A percentile compares a stretch with the other conserved stretches of the same genome.
Conservation (phyloP, 2,797 vertebrate genomes). For the Leptoclinus maculatus region DNA sequence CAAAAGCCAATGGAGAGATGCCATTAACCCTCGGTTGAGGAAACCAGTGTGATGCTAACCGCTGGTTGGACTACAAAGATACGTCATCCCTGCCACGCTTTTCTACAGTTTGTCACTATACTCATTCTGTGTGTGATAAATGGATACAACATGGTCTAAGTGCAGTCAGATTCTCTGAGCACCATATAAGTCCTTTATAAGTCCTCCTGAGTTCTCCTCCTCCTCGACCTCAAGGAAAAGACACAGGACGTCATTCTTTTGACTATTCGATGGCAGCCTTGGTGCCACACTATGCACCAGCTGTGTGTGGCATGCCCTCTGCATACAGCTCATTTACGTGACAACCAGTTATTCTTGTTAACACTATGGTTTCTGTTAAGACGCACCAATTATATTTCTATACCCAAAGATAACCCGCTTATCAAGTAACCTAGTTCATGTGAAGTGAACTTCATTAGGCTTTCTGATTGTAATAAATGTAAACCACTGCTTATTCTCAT, state of each 20-base stretch:
- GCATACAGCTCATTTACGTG: neutral
- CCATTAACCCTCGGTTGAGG: neutral
- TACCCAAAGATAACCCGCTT: slow-evolving; percentile 2
- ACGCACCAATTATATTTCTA: neutral
- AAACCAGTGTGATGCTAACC: no score
- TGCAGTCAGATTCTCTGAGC: neutral
- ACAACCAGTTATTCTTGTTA: neutral
- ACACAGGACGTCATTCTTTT: neutral
- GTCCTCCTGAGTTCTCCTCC: neutral
- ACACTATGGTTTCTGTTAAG: neutral
- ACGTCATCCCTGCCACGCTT: no score
- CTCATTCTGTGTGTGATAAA: neutral
- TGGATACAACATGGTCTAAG: neutral
- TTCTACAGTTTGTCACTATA: no score
- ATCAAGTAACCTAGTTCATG: slow-evolving; percentile 1
- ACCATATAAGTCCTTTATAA: neutral
- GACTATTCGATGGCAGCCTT: neutral
- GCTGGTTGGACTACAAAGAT: no score
- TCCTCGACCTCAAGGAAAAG: neutral
- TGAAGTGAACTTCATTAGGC: neutral
- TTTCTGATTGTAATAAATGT: neutral
- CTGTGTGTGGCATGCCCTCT: neutral
- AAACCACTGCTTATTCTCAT: neutral
- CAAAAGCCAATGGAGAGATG: neutral
- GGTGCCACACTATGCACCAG: neutral